Evolutionary conservation across 2,888 invertebrate species (phyloP).

Genomic region (Nephrotoma flavescens): DNA sequence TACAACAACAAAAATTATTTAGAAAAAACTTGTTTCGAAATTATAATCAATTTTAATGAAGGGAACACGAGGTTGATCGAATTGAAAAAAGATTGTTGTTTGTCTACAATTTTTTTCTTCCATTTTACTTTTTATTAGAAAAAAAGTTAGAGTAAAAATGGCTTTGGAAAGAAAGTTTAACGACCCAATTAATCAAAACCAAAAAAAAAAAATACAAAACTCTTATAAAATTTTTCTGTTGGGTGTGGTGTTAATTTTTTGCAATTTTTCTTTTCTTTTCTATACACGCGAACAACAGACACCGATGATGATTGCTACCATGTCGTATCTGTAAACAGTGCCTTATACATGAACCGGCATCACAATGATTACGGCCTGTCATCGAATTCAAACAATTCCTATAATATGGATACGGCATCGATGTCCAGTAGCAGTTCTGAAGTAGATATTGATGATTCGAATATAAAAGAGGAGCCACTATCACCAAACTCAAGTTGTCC

Average conservation of each 20-base stretch:
- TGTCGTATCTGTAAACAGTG: constrained; percentile 55
- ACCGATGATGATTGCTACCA: constrained; percentile 86
- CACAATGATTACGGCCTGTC: constrained; percentile 10
- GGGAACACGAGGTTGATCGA: background rate
- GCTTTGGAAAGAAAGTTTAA: background rate
- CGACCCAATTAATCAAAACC: background rate
- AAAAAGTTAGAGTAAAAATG: background rate
- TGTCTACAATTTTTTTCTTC: background rate
- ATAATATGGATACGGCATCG: constrained; percentile 11
- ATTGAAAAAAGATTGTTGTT: background rate
- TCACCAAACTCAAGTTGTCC: constrained; percentile 61
- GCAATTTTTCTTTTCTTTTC: background rate
- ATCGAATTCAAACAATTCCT: background rate
- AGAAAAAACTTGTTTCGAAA: background rate
- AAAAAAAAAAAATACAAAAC: background rate
- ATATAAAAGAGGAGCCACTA: constrained; percentile 63
- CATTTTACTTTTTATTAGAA: background rate
- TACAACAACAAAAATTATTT: background rate
- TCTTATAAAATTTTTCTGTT: background rate
- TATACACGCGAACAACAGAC: constrained; percentile 35
- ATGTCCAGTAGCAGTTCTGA: constrained; percentile 22
- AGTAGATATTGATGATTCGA: constrained; percentile 30
- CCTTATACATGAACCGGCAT: constrained; percentile 21
- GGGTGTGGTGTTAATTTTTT: background rate
- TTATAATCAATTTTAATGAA: background rate